These are phyloP conservation scores for Liolophura sinensis DNA, from an alignment of 1,140 invertebrate species.

Conservation along the genomic window DNA sequence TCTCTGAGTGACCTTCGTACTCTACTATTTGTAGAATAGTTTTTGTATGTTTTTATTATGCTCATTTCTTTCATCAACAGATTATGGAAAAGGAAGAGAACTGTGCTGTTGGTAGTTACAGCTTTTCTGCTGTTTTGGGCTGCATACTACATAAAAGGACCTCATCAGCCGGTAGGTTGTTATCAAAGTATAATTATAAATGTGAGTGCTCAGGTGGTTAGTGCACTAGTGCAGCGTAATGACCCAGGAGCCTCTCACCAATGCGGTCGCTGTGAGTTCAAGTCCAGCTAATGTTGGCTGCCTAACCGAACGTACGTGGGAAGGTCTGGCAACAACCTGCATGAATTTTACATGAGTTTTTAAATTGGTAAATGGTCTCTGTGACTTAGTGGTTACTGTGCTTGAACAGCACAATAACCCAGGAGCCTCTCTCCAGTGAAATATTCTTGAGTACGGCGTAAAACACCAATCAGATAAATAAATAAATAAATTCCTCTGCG, in stretches of 20 bases:
- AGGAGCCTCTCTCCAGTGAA: no score
- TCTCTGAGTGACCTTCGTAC: no score
- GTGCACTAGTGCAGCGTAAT: not conserved
- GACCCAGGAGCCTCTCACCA: no score
- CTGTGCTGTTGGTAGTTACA: constrained; percentile 50
- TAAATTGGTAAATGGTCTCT: not conserved
- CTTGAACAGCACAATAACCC: no score
- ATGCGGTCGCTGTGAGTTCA: no score
- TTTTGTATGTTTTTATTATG: no score
- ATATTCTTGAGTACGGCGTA: no score
- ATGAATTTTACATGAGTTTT: not conserved
- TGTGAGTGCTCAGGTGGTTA: not conserved
- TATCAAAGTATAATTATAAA: constrained; percentile 1
- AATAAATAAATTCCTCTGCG: no score
- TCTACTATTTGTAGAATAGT: no score
- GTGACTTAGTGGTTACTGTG: no score
- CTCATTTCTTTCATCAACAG: constrained; percentile 44
- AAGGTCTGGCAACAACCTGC: not conserved
- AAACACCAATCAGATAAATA: no score
- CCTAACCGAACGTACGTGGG: not conserved
- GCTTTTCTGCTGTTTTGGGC: constrained; percentile 57
- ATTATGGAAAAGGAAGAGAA: constrained; percentile 53
- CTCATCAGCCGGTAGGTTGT: constrained; percentile 64
- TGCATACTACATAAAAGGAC: constrained; percentile 63
- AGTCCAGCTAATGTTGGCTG: not conserved